Evolutionary conservation across 2,888 invertebrate genomes (phyloP).

Genomic region (Pseudanteris insignis): DNA sequence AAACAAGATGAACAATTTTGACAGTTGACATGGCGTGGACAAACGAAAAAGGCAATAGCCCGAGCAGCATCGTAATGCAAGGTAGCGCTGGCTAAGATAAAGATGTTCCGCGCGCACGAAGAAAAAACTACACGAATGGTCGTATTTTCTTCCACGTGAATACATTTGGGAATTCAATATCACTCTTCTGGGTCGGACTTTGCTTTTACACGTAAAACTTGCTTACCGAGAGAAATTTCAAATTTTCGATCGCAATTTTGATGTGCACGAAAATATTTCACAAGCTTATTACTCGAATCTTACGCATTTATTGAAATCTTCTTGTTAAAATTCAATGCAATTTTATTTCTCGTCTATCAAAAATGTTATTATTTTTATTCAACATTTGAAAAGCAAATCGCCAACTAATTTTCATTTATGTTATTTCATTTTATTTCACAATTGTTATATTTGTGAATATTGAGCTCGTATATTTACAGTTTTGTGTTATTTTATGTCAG

Average conservation of each 20-base stretch:
- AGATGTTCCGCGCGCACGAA: slow-evolving; percentile 31
- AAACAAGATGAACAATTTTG: slow-evolving; percentile 22
- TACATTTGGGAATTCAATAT: slow-evolving; percentile 44
- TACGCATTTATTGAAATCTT: too few species aligned
- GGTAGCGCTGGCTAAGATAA: slow-evolving; percentile 31
- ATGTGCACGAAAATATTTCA: too few species aligned
- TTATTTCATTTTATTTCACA: too few species aligned
- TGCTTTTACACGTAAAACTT: slow-evolving; percentile 31
- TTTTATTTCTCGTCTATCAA: too few species aligned
- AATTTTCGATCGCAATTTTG: background rate
- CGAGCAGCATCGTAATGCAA: slow-evolving; percentile 33
- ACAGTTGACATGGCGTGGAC: slow-evolving; percentile 37
- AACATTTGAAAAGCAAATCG: too few species aligned
- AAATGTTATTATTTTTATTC: too few species aligned
- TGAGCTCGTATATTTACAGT: too few species aligned
- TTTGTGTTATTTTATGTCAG: too few species aligned
- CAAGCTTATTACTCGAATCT: too few species aligned
- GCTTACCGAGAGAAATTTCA: slow-evolving; percentile 1
- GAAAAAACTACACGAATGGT: slow-evolving; percentile 33
- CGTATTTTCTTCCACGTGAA: slow-evolving; percentile 43
- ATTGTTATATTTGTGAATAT: too few species aligned
- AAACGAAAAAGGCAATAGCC: slow-evolving; percentile 40
- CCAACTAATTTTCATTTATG: too few species aligned
- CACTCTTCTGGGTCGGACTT: slow-evolving; percentile 37
- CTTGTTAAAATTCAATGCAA: too few species aligned